Base-by-base conservation (phyloP, 2,113 vertebrate species). In the Phycodurus eques region DNA sequence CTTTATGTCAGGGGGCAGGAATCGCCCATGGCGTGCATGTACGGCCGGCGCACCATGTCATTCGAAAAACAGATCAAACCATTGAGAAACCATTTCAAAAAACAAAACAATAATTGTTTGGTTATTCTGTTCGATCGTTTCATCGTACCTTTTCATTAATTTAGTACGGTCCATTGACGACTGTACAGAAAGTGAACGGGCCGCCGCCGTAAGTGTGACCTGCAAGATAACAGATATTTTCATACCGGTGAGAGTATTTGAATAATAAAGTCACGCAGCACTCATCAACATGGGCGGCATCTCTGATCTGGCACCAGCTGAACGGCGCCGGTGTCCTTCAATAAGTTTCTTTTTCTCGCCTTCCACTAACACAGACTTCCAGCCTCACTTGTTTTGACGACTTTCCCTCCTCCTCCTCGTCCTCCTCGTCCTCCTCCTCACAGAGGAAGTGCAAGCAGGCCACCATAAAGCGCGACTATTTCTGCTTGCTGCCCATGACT, bases 361-460 rank as follows among this genome's bases (percentile, higher is more conserved):
- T 65, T 74, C 49, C 74, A 43, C 12, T 14, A 47, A 54, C 17
- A 22, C 27, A 67, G 71, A 68, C 72, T 43, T 63, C 46, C 78
- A 66, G 69, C 76, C 72, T 76, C 65, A 69, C 44, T 51, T 68
- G 33, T 84, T 78, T 78, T 80, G 84, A 82, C 80, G 82, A 83
- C 80, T 70, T 43, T 53, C 68, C 76, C 68, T 83, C 82, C 76
- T 80, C 72, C 70, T 73, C 71, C 67, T 11, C 27, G 27, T 27
- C 27, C 27, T 27, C 27, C 27, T 27, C 27, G 27, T 27, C 27
- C 27, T 27, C 27, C 51, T 74, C 84, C 68, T 71, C 68, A 82
- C 78, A 90, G 83, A 87, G 87, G 85, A 91, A 88, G 85, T 85
- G 74, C 85, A 84, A 84, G 82, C 82, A 85, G 81, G 79, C 79